Evolutionary conservation across 2,888 invertebrate species (phyloP).

Genomic region (Protophormia terraenovae): DNA sequence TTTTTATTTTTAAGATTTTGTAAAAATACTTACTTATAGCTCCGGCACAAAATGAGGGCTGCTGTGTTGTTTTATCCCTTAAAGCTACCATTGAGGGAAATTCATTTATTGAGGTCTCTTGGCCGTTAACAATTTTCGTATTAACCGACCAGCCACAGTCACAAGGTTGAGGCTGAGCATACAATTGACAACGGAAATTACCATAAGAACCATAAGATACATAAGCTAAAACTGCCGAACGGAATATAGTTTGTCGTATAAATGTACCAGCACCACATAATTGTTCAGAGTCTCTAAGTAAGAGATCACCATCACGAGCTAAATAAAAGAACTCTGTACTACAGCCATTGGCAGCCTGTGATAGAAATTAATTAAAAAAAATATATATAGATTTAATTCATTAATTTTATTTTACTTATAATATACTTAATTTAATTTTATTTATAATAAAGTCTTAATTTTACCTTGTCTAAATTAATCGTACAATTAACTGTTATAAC

Average conservation of each 20-base stretch:
- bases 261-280: conserved; percentile 76
- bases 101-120: conserved; percentile 83
- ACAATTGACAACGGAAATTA: conserved; percentile 73
- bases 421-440: too few species aligned
- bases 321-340: conserved; percentile 77
- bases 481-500: conserved; percentile 73
- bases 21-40: conserved; percentile 78
- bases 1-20: not conserved
- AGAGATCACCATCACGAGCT: conserved; percentile 75
- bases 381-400: not conserved
- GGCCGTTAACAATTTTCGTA: conserved; percentile 83
- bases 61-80: conserved; percentile 62
- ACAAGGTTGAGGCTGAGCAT: conserved; percentile 72
- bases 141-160: conserved; percentile 79
- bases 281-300: conserved; percentile 74
- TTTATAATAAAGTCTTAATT: conserved; percentile 15
- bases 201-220: conserved; percentile 73
- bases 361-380: not conserved
- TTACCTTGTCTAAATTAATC: conserved; percentile 74
- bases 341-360: conserved; percentile 70
- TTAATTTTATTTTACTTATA: too few species aligned
- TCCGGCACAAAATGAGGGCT: conserved; percentile 81
- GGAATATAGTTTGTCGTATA: conserved; percentile 72
- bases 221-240: conserved; percentile 74
- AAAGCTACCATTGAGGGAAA: conserved; percentile 84